Conservation (phyloP, 2,797 vertebrate species). For the Discoglossus pictus region DNA sequence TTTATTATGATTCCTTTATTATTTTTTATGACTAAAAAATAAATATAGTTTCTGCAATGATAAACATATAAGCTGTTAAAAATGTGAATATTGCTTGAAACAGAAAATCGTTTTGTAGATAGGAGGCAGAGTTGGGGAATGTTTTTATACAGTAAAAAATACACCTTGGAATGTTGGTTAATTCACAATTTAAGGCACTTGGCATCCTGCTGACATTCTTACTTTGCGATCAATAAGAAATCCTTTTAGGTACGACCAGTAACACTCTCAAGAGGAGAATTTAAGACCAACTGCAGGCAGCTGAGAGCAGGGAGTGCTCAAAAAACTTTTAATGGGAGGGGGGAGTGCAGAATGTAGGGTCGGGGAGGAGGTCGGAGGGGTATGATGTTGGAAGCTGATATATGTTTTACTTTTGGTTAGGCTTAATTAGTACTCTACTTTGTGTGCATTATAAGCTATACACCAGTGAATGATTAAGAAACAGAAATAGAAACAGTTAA, state of each 20-base stretch:
- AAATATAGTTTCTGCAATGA: too few relatives aligned
- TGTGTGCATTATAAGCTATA: too few relatives aligned
- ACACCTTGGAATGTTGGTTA: constrained; percentile 36
- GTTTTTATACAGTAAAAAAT: neutral
- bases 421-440: too few relatives aligned
- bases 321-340: constrained; percentile 22
- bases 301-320: constrained; percentile 29
- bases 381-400: neutral
- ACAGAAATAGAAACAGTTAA: too few relatives aligned
- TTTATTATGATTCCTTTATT: too few relatives aligned
- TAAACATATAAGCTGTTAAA: too few relatives aligned
- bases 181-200: constrained; percentile 36
- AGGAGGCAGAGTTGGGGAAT: neutral
- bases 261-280: constrained; percentile 42
- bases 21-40: too few relatives aligned
- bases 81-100: too few relatives aligned
- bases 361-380: neutral
- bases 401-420: too few relatives aligned
- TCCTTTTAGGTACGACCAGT: constrained; percentile 46
- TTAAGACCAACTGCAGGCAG: constrained; percentile 37
- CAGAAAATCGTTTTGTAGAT: neutral
- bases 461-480: too few relatives aligned
- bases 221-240: constrained; percentile 47
- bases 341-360: constrained; percentile 1
- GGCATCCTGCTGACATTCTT: constrained; percentile 39